Conservation (phyloP, 1,140 invertebrate species). For the Elymnias hypermnestra region DNA sequence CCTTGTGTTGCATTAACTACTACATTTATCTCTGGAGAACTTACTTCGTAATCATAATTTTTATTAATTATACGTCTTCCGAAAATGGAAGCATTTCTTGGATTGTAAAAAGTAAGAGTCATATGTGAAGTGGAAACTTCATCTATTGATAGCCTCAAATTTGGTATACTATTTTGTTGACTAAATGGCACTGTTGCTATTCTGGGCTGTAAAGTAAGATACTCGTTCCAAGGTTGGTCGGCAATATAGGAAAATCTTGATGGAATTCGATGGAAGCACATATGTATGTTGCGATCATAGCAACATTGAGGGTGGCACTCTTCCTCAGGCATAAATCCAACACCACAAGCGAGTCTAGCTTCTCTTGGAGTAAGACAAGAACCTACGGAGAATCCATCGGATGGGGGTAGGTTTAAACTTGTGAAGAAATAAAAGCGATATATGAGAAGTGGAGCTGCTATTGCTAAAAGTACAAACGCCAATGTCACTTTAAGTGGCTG, state of each 20-base stretch:
- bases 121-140: conserved; percentile 52
- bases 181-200: conserved; percentile 43
- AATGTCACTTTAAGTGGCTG: conserved; percentile 39
- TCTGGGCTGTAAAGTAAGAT: conserved; percentile 37
- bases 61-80: conserved; percentile 42
- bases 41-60: conserved; percentile 40
- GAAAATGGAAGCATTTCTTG: conserved; percentile 11
- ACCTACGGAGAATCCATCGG: conserved; percentile 50
- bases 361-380: conserved; percentile 43
- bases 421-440: conserved; percentile 43
- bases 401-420: conserved; percentile 35
- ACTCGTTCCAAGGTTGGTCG: conserved; percentile 38
- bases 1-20: conserved; percentile 35
- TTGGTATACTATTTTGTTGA: conserved; percentile 32
- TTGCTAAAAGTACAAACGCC: conserved; percentile 25
- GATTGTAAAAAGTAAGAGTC: conserved; percentile 43
- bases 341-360: conserved; percentile 44
- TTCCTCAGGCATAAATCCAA: conserved; percentile 23
- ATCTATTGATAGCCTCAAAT: conserved; percentile 42
- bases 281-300: conserved; percentile 38
- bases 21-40: conserved; percentile 48
- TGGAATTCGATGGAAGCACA: conserved; percentile 56
- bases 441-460: conserved; percentile 40
- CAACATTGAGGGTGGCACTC: conserved; percentile 56
- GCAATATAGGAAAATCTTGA: conserved; percentile 57